Conservation (phyloP, 1,140 invertebrate genomes). For the Teleopsis dalmanni region DNA sequence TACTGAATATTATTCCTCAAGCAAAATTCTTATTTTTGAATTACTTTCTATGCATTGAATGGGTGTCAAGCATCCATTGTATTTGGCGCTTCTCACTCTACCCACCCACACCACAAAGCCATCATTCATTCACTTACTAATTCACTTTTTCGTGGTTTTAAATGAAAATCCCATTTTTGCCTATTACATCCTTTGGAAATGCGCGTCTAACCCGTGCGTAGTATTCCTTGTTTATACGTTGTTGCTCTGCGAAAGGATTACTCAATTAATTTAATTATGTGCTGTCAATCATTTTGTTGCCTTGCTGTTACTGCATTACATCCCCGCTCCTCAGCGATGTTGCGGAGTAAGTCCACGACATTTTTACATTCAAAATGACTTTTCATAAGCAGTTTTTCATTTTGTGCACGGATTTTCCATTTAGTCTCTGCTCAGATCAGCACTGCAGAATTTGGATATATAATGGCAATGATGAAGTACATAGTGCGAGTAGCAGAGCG, state of each 20-base stretch:
- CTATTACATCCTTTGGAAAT: slow-evolving; percentile 31
- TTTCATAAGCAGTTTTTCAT: slow-evolving; percentile 13
- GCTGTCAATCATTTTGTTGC: slow-evolving; percentile 45
- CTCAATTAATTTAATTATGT: slow-evolving; percentile 47
- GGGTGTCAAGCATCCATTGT: too few species aligned
- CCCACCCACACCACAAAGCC: neutral
- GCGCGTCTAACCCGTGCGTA: neutral
- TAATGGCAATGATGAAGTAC: too few species aligned
- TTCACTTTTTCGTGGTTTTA: slow-evolving; percentile 11
- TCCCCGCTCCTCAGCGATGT: neutral
- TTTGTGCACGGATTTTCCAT: slow-evolving; percentile 13
- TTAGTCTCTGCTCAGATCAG: neutral
- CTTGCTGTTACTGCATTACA: too few species aligned
- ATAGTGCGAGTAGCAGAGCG: too few species aligned
- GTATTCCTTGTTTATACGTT: neutral
- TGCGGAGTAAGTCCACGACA: neutral
- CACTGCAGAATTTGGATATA: neutral
- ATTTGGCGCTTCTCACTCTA: neutral
- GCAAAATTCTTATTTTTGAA: too few species aligned
- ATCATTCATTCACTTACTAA: neutral
- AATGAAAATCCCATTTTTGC: slow-evolving; percentile 16
- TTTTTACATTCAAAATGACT: slow-evolving; percentile 10
- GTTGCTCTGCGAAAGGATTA: slow-evolving; percentile 34
- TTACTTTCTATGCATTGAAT: too few species aligned
- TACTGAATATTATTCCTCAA: too few species aligned